Percentiles rank a stretch among this genome's conserved stretches.
These are phyloP conservation scores for Diorhabda sublineata DNA, from an alignment of 1,140 invertebrate genomes.

Conservation along the genomic window DNA sequence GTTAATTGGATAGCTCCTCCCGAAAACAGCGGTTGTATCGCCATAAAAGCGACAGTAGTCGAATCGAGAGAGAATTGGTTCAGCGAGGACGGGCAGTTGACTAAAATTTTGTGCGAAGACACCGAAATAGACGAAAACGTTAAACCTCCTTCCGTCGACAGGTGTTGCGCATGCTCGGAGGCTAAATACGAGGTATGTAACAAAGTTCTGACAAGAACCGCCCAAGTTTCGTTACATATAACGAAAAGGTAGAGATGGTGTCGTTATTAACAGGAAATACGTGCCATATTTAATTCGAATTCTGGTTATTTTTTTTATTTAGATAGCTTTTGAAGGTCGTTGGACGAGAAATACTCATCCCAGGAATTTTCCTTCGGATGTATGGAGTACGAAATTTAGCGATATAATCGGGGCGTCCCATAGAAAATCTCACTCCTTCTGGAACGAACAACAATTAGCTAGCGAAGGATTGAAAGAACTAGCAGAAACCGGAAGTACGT, in stretches of 20 bases:
- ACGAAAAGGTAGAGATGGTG: no score
- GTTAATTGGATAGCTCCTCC: constrained; percentile 77
- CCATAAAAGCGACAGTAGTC: constrained; percentile 73
- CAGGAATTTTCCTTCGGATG: constrained; percentile 82
- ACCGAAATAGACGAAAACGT: constrained; percentile 60
- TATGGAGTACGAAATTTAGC: constrained; percentile 86
- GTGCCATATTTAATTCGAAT: no score
- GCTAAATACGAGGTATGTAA: constrained; percentile 85
- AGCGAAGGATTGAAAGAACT: constrained; percentile 85
- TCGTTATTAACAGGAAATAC: no score
- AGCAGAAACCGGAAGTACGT: constrained; percentile 87
- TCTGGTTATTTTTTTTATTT: not conserved
- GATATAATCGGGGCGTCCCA: constrained; percentile 97
- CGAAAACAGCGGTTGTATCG: constrained; percentile 69
- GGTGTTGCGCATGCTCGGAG: constrained; percentile 89
- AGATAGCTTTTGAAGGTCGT: constrained; percentile 90
- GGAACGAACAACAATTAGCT: constrained; percentile 84
- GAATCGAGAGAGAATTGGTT: constrained; percentile 82
- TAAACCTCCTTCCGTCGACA: constrained; percentile 66
- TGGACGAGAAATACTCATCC: constrained; percentile 98
- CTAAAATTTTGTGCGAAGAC: constrained; percentile 76
- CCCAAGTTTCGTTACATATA: no score
- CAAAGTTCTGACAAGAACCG: no score
- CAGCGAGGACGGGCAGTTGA: constrained; percentile 78
- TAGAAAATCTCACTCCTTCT: constrained; percentile 81